A percentile compares a stretch with the other conserved stretches of the same genome.
Evolutionary conservation across 2,888 invertebrate species (phyloP).

Genomic region (Tetanocera ferruginea): DNA sequence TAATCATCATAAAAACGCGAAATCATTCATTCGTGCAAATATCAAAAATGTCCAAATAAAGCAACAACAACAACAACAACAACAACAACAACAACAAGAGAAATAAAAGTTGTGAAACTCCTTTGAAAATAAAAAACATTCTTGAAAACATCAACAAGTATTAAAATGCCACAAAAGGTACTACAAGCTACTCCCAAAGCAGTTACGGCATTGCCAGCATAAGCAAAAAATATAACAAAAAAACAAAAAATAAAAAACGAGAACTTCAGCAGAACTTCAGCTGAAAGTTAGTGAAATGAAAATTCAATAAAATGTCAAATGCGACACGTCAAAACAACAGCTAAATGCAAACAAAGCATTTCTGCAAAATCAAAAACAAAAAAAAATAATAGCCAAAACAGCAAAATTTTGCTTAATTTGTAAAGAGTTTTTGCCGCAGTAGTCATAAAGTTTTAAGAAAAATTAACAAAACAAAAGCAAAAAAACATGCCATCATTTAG

Average conservation of each 20-base stretch:
- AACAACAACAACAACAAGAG: background rate
- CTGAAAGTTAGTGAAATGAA: constrained; percentile 21
- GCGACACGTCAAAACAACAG: constrained; percentile 12
- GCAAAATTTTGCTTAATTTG: background rate
- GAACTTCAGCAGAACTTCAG: background rate
- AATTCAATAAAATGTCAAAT: constrained; percentile 31
- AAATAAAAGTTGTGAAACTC: background rate
- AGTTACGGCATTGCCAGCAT: background rate
- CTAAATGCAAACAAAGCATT: background rate
- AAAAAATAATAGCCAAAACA: background rate
- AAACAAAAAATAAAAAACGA: background rate
- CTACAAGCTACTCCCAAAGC: background rate
- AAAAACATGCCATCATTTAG: constrained; percentile 9
- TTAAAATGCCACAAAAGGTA: constrained; percentile 16
- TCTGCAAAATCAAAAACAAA: background rate
- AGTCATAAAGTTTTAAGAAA: background rate
- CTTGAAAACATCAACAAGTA: background rate
- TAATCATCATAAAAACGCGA: constrained; percentile 47
- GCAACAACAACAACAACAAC: background rate
- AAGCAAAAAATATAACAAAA: background rate
- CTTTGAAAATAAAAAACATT: background rate
- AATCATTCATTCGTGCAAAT: constrained; percentile 44
- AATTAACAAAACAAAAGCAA: background rate
- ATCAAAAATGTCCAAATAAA: constrained; percentile 28
- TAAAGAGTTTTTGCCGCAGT: background rate